Evolutionary conservation across 2,797 vertebrate genomes (phyloP).

Genomic region (Yasuhikotakia modesta): DNA sequence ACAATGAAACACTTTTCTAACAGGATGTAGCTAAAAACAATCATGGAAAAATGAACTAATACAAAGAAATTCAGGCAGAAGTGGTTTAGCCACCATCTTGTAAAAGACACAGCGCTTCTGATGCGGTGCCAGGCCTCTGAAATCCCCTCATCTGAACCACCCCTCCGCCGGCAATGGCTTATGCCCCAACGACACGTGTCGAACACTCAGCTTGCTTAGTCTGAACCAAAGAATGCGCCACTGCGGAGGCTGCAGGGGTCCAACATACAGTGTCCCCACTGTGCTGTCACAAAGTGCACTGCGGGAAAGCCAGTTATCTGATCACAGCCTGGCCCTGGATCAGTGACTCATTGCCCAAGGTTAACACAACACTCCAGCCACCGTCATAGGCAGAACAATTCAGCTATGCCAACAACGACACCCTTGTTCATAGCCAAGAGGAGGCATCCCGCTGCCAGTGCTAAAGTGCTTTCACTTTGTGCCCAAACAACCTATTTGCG

Average conservation of each 20-base stretch:
- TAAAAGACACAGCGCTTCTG: slow-evolving; percentile 42
- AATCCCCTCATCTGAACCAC: slow-evolving; percentile 21
- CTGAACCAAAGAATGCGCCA: slow-evolving; percentile 15
- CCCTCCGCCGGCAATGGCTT: slow-evolving; percentile 42
- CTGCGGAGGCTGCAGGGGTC: slow-evolving; percentile 19
- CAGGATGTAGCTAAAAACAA: slow-evolving; percentile 37
- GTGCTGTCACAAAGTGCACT: slow-evolving; percentile 24
- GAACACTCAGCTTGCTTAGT: slow-evolving; percentile 34
- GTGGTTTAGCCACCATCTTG: slow-evolving; percentile 46
- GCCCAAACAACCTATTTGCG: slow-evolving; percentile 1
- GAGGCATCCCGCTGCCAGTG: neutral
- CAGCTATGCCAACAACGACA: slow-evolving; percentile 1
- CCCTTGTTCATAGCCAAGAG: slow-evolving; percentile 20
- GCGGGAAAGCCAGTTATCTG: slow-evolving; percentile 43
- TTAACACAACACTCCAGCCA: slow-evolving; percentile 46
- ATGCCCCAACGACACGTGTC: slow-evolving; percentile 39
- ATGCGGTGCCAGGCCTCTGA: slow-evolving; percentile 42
- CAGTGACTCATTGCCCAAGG: slow-evolving; percentile 40
- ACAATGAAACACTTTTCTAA: slow-evolving; percentile 26
- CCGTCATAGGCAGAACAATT: slow-evolving; percentile 25
- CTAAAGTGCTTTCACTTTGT: neutral
- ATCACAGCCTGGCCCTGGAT: slow-evolving; percentile 32
- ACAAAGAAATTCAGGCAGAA: slow-evolving; percentile 35
- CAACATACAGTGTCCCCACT: slow-evolving; percentile 44
- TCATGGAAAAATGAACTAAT: slow-evolving; percentile 12